Percentiles rank a stretch among this genome's conserved stretches.
Evolutionary conservation across 2,797 vertebrate species (phyloP).

Genomic region (Silurus aristotelis): DNA sequence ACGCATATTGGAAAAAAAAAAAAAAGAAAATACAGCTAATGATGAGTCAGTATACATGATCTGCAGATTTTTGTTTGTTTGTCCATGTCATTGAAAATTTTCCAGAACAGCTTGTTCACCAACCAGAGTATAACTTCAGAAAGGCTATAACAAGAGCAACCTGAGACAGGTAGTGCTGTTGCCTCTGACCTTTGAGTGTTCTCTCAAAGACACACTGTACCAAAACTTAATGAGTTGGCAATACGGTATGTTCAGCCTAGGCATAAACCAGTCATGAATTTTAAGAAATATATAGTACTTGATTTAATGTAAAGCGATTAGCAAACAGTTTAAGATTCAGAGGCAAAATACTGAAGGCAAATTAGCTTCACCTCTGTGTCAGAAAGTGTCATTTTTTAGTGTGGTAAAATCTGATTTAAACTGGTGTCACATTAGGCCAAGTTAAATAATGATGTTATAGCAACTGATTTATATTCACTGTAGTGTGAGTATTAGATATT

Average conservation of each 20-base stretch:
- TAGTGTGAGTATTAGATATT: background rate
- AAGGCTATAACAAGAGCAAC: background rate
- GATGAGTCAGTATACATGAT: slow-evolving; percentile 22
- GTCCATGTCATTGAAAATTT: background rate
- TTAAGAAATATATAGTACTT: background rate
- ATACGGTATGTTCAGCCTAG: background rate
- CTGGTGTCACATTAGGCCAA: background rate
- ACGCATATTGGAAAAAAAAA: background rate
- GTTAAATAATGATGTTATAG: background rate
- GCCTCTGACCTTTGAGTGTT: background rate
- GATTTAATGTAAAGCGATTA: background rate
- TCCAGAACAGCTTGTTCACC: background rate
- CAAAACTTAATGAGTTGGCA: background rate
- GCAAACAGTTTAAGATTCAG: background rate
- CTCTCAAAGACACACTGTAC: background rate
- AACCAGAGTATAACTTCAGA: background rate
- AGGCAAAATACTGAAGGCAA: background rate
- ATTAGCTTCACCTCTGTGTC: background rate
- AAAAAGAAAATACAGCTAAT: background rate
- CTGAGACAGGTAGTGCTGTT: background rate
- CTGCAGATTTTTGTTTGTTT: slow-evolving; percentile 5
- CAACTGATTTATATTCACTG: background rate
- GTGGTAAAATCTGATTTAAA: background rate
- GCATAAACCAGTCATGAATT: background rate
- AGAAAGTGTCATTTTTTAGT: background rate